phyloP scores from a whole-genome alignment of 2,113 vertebrate genomes.

The Lagopus leucura region DNA sequence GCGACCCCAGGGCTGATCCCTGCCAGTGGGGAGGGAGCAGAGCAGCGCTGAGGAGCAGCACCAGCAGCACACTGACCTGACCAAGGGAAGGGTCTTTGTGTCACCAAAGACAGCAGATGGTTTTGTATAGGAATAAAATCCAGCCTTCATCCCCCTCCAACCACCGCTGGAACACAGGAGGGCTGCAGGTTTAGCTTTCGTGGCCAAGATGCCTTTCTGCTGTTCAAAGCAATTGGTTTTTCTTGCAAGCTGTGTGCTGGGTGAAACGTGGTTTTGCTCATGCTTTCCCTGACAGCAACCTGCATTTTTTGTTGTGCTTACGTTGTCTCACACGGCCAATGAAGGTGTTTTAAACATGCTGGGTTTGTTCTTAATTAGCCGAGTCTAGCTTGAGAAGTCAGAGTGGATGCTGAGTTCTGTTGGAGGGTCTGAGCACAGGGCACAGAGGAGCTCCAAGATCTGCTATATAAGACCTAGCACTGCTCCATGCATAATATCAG shows the following conservation, averaged over 20 bases:
- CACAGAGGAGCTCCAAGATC: background rate
- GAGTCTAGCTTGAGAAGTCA: background rate
- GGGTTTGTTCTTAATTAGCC: background rate
- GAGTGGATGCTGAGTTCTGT: background rate
- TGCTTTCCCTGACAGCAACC: background rate
- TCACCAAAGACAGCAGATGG: background rate
- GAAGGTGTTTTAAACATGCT: background rate
- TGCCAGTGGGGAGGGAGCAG: background rate
- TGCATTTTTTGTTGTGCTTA: conserved; percentile 22
- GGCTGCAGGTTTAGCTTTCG: background rate
- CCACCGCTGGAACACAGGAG: background rate
- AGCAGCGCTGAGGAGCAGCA: background rate
- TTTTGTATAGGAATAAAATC: background rate
- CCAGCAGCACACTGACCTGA: background rate
- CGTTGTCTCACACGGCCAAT: background rate
- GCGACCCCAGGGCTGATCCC: background rate
- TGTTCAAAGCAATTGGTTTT: background rate
- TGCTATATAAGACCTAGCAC: background rate
- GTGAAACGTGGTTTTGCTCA: background rate
- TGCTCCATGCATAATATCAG: background rate
- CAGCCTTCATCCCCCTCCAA: background rate
- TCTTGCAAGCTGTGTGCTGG: background rate
- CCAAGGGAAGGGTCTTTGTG: background rate
- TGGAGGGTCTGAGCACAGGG: background rate
- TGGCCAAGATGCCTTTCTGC: background rate